A percentile compares a stretch with the other conserved stretches of the same genome.
phyloP scores from a whole-genome alignment of 2,888 invertebrate species.

The Spodoptera exigua region DNA sequence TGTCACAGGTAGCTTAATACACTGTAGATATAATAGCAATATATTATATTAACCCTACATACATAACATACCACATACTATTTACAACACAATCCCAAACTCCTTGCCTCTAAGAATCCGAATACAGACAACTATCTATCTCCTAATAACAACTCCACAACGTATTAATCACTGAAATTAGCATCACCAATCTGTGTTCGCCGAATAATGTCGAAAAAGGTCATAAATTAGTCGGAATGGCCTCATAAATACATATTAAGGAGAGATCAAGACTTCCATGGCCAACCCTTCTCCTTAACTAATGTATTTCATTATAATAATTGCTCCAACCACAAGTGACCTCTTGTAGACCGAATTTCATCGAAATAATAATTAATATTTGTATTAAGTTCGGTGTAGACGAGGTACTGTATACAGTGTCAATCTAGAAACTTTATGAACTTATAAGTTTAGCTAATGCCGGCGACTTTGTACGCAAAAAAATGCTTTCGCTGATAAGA shows the following conservation, averaged over 20 bases:
- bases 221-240: slow-evolving; percentile 49
- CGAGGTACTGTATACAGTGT: too few relatives aligned
- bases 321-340: slow-evolving; percentile 58
- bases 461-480: too few relatives aligned
- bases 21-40: too few relatives aligned
- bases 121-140: too few relatives aligned
- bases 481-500: too few relatives aligned
- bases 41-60: too few relatives aligned
- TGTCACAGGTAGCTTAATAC: too few relatives aligned
- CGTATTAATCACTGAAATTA: slow-evolving; percentile 49
- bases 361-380: slow-evolving; percentile 55
- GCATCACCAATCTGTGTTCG: slow-evolving; percentile 54
- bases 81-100: not conserved
- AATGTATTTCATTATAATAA: slow-evolving; percentile 74
- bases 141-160: slow-evolving; percentile 23
- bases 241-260: slow-evolving; percentile 72
- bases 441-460: too few relatives aligned
- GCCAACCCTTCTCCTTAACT: slow-evolving; percentile 68
- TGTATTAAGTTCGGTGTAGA: slow-evolving; percentile 14
- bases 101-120: too few relatives aligned
- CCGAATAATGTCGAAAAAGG: slow-evolving; percentile 35
- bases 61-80: too few relatives aligned
- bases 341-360: slow-evolving; percentile 40
- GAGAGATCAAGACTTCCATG: slow-evolving; percentile 69
- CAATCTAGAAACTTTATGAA: too few relatives aligned